Evolutionary conservation across 2,797 vertebrate species (phyloP), one percentile per base, ranked within the genome.

Genomic region (Triplophysa bombifrons): DNA sequence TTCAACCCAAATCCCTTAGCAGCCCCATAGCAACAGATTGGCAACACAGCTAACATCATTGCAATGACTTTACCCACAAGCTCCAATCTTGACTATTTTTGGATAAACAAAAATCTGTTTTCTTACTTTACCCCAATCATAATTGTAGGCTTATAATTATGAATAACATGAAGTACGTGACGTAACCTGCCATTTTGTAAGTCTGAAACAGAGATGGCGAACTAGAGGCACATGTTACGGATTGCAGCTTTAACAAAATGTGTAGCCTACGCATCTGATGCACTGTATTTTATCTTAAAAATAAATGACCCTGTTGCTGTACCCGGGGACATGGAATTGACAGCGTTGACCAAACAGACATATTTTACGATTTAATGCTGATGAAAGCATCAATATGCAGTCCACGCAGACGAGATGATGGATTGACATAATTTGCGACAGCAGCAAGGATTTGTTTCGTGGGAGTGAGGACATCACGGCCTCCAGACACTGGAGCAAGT

Each of bases 401-500:
- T 69, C 9, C 10, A 64, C 67, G 63, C 64, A 70, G 69, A 81
- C 74, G 56, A 60, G 48, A 56, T 75, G 53, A 83, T 74, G 65
- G 78, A 87, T 86, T 81, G 80, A 19, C 78, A 76, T 85, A 78
- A 78, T 73, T 65, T 60, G 53, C 44, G 64, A 55, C 66, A 64
- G 50, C 74, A 73, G 69, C 22, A 19, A 53, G 4, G 17, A 16
- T 60, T 5, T 38, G 61, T 53, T 48, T 44, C n/a, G 56, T 78
- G 48, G 51, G 68, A 72, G 78, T n/a, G 66, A 66, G 67, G 69
- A 34, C 46, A 72, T 58, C 51, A 69, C 19, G 63, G 65, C 63
- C 79, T 73, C 70, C 71, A 74, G 74, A 84, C 25, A 74, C 79
- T 38, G 56, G 10, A 74, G 77, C 19, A 53, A 77, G 80, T 85